phyloP scores from a whole-genome alignment of 1,140 invertebrate genomes.

The Drosophila punjabiensis region DNA sequence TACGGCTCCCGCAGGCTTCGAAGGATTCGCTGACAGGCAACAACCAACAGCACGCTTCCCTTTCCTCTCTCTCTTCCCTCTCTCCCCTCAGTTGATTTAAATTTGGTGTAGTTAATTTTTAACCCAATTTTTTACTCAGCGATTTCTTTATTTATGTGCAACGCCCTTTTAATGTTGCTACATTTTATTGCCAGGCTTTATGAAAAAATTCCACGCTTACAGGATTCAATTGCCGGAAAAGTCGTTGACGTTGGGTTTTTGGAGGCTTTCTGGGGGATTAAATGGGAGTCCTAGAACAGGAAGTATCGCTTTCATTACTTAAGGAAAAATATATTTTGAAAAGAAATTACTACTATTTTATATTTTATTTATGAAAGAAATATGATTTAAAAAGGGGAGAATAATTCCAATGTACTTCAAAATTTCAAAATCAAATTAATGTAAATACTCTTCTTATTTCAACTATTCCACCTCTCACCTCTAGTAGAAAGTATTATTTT shows the following conservation, averaged over 20 bases:
- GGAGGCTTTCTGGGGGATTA: neutral
- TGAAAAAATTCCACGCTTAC: constrained; percentile 32
- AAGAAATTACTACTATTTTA: neutral
- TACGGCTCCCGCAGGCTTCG: constrained; percentile 64
- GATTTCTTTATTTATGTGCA: constrained; percentile 74
- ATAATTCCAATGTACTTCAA: neutral
- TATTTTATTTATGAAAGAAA: neutral
- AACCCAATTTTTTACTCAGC: constrained; percentile 70
- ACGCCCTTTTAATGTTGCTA: constrained; percentile 78
- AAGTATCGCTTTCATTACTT: no score
- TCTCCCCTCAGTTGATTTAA: constrained; percentile 69
- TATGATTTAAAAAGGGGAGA: neutral
- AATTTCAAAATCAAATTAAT: neutral
- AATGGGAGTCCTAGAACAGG: neutral
- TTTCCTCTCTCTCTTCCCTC: constrained; percentile 1
- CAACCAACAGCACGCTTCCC: constrained; percentile 9
- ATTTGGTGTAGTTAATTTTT: constrained; percentile 83
- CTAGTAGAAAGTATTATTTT: neutral
- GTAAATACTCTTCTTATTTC: neutral
- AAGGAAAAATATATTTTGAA: neutral
- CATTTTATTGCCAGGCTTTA: constrained; percentile 66
- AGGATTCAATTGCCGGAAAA: constrained; percentile 40
- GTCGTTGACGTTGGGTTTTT: constrained; percentile 12
- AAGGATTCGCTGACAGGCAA: constrained; percentile 74
- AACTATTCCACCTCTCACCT: no score